Evolutionary conservation across 2,113 vertebrate species (phyloP).

Genomic region (Pelobates fuscus): DNA sequence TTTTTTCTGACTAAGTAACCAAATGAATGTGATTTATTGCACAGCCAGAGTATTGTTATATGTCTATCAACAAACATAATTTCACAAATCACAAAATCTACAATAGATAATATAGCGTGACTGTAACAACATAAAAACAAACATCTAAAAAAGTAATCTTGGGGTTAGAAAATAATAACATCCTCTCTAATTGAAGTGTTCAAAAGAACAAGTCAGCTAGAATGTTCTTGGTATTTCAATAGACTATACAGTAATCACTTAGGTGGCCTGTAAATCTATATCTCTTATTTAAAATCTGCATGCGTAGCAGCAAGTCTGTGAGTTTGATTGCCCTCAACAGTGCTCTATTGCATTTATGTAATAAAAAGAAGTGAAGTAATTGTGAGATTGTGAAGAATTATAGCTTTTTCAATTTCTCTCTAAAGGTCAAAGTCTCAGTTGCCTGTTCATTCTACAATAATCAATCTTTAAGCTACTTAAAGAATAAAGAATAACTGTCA

Average conservation of each 20-base stretch:
- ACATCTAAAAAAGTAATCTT: no score
- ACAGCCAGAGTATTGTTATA: no score
- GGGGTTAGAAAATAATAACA: neutral
- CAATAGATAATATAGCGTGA: no score
- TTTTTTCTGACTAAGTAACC: no score
- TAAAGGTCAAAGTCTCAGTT: no score
- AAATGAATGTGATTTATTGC: no score
- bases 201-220: neutral
- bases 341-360: neutral
- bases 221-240: neutral
- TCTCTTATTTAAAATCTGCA: neutral
- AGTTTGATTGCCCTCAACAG: constrained; percentile 2
- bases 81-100: no score
- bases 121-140: no score
- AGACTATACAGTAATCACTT: neutral
- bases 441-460: neutral
- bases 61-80: no score
- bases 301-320: neutral
- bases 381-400: neutral
- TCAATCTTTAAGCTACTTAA: neutral
- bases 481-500: no score
- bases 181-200: no score
- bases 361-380: constrained; percentile 5
- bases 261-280: neutral
- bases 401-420: no score